These are phyloP conservation scores for Abrostola tripartita DNA, from an alignment of 2,888 invertebrate species.

Conservation along the genomic window DNA sequence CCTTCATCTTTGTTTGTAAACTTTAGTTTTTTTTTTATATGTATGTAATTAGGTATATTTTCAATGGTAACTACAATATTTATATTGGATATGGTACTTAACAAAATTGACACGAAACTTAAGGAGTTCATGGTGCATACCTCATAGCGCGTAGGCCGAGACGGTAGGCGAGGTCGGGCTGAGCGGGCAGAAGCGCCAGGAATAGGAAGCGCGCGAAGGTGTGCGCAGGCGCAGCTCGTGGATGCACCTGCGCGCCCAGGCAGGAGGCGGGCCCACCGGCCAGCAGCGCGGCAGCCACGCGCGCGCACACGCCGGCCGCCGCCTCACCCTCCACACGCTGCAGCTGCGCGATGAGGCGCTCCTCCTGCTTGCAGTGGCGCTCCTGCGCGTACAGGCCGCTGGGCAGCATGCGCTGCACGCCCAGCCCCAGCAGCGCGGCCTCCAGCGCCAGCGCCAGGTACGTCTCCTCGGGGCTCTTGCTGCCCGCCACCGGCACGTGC, in stretches of 20 bases:
- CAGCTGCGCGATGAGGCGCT: slow-evolving; percentile 92
- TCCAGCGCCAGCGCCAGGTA: slow-evolving; percentile 93
- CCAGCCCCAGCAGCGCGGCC: slow-evolving; percentile 93
- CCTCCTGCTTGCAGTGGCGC: slow-evolving; percentile 90
- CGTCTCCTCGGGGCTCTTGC: slow-evolving; percentile 92
- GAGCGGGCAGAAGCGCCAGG: slow-evolving; percentile 91
- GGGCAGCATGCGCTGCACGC: slow-evolving; percentile 94
- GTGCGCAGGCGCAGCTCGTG: slow-evolving; percentile 95
- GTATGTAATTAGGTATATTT: no score
- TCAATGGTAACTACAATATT: no score
- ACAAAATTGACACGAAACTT: no score
- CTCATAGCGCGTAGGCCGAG: slow-evolving; percentile 93
- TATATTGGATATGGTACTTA: no score
- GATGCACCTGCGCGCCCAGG: slow-evolving; percentile 91
- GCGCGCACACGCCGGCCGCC: slow-evolving; percentile 90
- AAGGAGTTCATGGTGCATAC: no score
- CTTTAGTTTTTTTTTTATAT: no score
- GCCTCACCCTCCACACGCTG: slow-evolving; percentile 93
- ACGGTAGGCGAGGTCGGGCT: slow-evolving; percentile 93
- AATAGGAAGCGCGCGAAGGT: slow-evolving; percentile 94
- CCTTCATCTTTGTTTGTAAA: no score
- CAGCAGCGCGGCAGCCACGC: slow-evolving; percentile 91
- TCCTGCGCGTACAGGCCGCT: slow-evolving; percentile 93
- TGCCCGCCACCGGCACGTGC: slow-evolving; percentile 92
- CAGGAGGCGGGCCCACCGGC: slow-evolving; percentile 94